phyloP scores from a whole-genome alignment of 2,113 vertebrate species.

The Furnarius figulus region DNA sequence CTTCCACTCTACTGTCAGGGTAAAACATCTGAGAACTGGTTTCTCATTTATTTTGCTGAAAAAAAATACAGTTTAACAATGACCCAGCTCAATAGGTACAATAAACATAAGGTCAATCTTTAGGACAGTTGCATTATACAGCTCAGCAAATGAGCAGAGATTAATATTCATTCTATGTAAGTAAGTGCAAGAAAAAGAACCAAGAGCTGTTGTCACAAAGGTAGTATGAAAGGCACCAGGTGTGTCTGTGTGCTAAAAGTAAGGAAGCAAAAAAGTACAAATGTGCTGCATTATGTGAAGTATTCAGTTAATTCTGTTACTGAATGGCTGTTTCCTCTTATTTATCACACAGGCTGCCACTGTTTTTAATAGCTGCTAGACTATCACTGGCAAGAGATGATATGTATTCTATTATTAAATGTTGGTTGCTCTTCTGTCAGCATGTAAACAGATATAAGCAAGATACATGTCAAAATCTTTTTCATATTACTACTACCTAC shows the following conservation, averaged over 20 bases:
- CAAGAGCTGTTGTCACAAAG: not conserved
- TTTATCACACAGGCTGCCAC: not conserved
- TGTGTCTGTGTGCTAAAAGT: not conserved
- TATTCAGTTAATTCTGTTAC: not conserved
- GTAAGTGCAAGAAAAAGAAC: not conserved
- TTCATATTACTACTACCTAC: not conserved
- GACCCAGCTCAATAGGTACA: not conserved
- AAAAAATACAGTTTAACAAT: not conserved
- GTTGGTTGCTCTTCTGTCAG: not conserved
- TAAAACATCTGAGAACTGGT: not conserved
- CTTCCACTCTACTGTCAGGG: not conserved
- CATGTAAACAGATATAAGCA: not conserved
- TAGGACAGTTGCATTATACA: not conserved
- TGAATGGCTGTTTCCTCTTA: not conserved
- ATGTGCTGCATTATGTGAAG: not conserved
- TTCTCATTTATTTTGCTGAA: not conserved
- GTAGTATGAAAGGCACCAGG: slow-evolving; percentile 10
- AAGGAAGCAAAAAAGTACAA: not conserved
- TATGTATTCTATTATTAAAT: not conserved
- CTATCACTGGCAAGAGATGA: not conserved
- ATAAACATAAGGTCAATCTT: not conserved
- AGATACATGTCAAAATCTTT: not conserved
- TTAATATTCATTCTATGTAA: not conserved
- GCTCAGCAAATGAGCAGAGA: not conserved
- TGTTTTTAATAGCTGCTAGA: slow-evolving; percentile 5